Evolutionary conservation across 2,797 vertebrate genomes (phyloP).

Genomic region (Mormyrus hasselquistii): DNA sequence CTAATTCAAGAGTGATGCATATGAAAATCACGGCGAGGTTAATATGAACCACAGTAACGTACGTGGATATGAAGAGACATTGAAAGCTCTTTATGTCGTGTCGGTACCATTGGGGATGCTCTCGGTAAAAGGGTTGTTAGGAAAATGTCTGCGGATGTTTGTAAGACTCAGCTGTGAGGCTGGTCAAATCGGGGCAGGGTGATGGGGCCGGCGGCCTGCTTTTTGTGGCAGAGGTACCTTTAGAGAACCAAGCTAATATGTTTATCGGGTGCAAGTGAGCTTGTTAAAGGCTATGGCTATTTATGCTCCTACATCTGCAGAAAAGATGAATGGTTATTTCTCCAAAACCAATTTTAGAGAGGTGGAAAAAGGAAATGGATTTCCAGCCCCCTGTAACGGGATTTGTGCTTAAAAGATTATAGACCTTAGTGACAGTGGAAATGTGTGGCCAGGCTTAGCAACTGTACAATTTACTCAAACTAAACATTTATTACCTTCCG

Average conservation of each 20-base stretch:
- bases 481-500: slow-evolving; percentile 52
- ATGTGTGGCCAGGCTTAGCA: slow-evolving; percentile 41
- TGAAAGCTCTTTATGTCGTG: neutral
- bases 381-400: slow-evolving; percentile 32
- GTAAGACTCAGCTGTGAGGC: neutral
- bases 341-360: slow-evolving; percentile 39
- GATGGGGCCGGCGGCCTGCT: neutral
- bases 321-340: slow-evolving; percentile 30
- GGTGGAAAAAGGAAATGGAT: slow-evolving; percentile 31
- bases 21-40: neutral
- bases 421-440: slow-evolving; percentile 48
- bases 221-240: neutral
- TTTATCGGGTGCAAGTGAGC: slow-evolving; percentile 40
- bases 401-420: slow-evolving; percentile 49
- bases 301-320: slow-evolving; percentile 14
- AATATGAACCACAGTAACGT: neutral
- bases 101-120: neutral
- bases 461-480: slow-evolving; percentile 52
- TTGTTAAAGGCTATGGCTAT: slow-evolving; percentile 40
- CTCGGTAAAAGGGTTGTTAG: neutral
- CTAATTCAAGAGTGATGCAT: neutral
- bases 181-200: neutral
- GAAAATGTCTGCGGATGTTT: neutral
- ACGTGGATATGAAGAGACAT: neutral
- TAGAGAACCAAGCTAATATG: slow-evolving; percentile 26